phyloP scores from a whole-genome alignment of 2,888 invertebrate species.

The Smittia sp. region DNA sequence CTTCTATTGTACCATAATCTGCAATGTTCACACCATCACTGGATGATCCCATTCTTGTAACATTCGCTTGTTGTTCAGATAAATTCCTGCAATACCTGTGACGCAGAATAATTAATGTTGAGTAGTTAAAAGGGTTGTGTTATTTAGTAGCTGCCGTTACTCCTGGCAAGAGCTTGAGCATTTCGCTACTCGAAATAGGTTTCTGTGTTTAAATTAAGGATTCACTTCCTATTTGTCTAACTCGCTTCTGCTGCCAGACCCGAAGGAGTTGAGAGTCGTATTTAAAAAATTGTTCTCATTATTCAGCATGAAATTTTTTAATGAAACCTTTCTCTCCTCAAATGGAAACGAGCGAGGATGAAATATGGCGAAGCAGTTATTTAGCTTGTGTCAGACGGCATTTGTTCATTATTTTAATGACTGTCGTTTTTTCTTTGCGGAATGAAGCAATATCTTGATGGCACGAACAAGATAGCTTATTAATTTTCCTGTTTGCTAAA shows the following conservation, averaged over 20 bases:
- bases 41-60: background rate
- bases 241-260: background rate
- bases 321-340: background rate
- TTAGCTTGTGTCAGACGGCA: constrained; percentile 11
- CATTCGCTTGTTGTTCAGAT: constrained; percentile 1
- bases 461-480: constrained; percentile 7
- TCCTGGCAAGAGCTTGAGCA: background rate
- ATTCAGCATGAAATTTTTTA: constrained; percentile 3
- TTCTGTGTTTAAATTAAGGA: constrained; percentile 3
- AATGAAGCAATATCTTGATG: constrained; percentile 17
- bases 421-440: constrained; percentile 9
- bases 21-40: too few species aligned
- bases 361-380: constrained; percentile 9
- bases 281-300: constrained; percentile 3
- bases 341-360: constrained; percentile 6
- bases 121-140: background rate
- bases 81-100: constrained; percentile 3
- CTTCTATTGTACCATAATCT: too few species aligned
- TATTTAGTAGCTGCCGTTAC: background rate
- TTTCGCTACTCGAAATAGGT: background rate
- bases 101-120: constrained; percentile 1
- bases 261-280: background rate
- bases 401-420: constrained; percentile 8
- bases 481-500: background rate
- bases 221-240: constrained; percentile 5